Conservation (phyloP, 2,888 invertebrate species). For the Lordiphosa fenestrarum region DNA sequence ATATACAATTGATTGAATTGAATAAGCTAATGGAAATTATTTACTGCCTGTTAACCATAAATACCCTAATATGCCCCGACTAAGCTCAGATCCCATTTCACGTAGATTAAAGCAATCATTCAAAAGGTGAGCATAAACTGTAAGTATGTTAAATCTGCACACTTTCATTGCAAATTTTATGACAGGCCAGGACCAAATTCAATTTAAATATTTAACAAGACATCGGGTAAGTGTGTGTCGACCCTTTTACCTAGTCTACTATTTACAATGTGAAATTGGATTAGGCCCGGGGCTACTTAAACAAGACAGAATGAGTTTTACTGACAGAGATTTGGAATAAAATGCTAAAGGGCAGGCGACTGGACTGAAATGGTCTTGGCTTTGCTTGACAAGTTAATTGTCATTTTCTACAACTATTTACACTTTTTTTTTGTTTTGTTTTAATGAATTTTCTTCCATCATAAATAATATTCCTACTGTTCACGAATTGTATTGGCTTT, state of each 20-base stretch:
- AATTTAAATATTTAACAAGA: slow-evolving; percentile 10
- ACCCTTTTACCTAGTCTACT: slow-evolving; percentile 2
- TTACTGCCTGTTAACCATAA: slow-evolving; percentile 2
- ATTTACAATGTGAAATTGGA: slow-evolving; percentile 6
- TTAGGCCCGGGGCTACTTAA: slow-evolving; percentile 5
- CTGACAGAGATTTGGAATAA: not conserved
- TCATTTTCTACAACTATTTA: no score
- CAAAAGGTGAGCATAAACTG: not conserved
- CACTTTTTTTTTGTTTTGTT: no score
- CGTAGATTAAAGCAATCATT: no score
- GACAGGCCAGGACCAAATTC: slow-evolving; percentile 1
- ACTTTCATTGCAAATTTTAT: slow-evolving; percentile 1
- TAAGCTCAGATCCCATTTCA: slow-evolving; percentile 1
- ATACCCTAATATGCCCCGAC: slow-evolving; percentile 1
- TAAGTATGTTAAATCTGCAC: not conserved
- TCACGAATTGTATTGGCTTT: no score
- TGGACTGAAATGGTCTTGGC: no score
- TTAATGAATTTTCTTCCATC: no score
- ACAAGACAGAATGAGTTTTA: slow-evolving; percentile 1
- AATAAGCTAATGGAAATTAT: slow-evolving; percentile 4
- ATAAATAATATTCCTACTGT: no score
- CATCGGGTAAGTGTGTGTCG: slow-evolving; percentile 1
- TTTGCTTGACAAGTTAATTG: no score
- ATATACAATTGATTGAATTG: not conserved
- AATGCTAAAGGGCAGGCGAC: not conserved